A percentile compares a stretch with the other conserved stretches of the same genome.
Conservation (phyloP, 1,140 invertebrate species). For the Aphis craccivora region DNA sequence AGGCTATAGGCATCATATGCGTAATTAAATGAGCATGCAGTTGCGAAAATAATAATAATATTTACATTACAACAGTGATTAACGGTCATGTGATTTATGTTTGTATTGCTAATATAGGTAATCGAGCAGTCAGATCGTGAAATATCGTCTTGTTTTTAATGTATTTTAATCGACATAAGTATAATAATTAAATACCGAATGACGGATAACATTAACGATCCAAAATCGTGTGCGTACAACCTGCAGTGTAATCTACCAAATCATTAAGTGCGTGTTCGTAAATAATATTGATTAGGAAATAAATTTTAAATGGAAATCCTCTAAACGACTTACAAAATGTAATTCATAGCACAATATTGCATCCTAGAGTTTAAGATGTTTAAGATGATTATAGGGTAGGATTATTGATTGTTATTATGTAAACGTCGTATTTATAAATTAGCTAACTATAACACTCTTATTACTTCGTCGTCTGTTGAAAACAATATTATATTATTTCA, state of each 20-base stretch:
- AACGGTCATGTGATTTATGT: background rate
- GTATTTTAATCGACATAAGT: background rate
- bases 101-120: background rate
- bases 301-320: background rate
- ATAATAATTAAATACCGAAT: background rate
- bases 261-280: background rate
- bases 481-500: background rate
- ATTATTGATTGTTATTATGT: background rate
- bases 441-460: background rate
- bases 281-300: background rate
- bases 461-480: background rate
- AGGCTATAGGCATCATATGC: background rate
- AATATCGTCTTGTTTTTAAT: conserved; percentile 3
- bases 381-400: no score
- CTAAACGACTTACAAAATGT: background rate
- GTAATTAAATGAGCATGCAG: background rate
- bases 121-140: background rate
- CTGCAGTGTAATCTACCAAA: background rate
- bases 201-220: background rate
- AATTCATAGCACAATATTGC: no score
- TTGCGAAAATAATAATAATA: conserved; percentile 33
- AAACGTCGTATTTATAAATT: background rate
- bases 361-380: background rate
- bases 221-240: background rate
- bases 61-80: background rate